These are phyloP conservation scores for Bombus breviceps DNA, from an alignment of 1,140 invertebrate species.

Conservation along the genomic window DNA sequence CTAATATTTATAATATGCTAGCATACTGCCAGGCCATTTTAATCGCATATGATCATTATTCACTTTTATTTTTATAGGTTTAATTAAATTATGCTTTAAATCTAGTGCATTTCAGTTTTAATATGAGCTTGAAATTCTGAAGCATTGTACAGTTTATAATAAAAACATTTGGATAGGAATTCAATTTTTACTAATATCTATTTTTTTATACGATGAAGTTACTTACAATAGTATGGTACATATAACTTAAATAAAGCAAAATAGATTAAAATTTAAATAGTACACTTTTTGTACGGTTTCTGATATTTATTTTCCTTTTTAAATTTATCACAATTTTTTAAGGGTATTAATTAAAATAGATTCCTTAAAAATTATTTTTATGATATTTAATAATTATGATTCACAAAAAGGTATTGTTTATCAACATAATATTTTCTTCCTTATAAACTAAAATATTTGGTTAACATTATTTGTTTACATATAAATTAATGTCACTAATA, in stretches of 20 bases:
- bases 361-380: constrained; percentile 16
- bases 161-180: neutral
- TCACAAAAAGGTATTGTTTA: constrained; percentile 7
- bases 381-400: constrained; percentile 9
- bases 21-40: constrained; percentile 11
- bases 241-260: neutral
- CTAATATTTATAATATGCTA: neutral
- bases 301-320: neutral
- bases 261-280: neutral
- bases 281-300: neutral
- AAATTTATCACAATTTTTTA: neutral
- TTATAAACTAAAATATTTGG: constrained; percentile 54
- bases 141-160: constrained; percentile 12
- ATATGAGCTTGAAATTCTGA: neutral
- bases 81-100: neutral
- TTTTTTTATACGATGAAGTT: neutral
- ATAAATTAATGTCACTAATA: constrained; percentile 35
- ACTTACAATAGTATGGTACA: neutral
- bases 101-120: neutral
- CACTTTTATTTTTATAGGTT: neutral
- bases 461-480: constrained; percentile 43
- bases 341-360: neutral
- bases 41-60: constrained; percentile 9
- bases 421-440: constrained; percentile 30
- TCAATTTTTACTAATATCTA: neutral